Base-by-base conservation (phyloP, 92 coral and sea anemone genomes). In the Nematostella vectensis region DNA sequence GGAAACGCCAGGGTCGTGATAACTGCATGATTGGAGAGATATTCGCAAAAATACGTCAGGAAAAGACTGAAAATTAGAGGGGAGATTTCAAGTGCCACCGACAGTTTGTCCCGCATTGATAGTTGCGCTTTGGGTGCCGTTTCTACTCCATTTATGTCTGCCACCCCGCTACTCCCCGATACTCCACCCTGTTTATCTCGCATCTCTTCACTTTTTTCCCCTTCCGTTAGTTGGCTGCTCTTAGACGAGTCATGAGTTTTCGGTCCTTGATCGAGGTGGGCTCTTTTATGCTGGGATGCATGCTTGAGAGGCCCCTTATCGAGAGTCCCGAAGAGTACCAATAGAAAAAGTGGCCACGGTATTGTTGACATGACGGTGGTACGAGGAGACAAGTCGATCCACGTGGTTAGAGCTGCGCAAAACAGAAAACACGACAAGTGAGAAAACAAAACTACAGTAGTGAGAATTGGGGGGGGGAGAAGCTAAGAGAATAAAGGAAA, bases 1-100 rank as follows among this genome's bases (percentile, higher is more conserved):
- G 71, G 79, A 40, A 74, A 84, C 12, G 83, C 78, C 11, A 85
- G 52, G 8, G 94, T 80, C 11, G 95, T 85, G 3, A 85, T 71
- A 36, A 85, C 76, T 24, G 95, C 75, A 56, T 85, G 95, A 49
- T 85, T 85, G 36, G 95, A 63, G 20, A 85, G 60, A 62, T 85
- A 85, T 55, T 85, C 95, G 31, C 88, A 56, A 57, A 85, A 81
- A 69, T 85, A 85, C 0, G 95, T 75, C 0, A 80, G 64, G 47
- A 85, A 71, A 6, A 85, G 83, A 36, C 70, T 80, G 55, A 75
- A 31, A 24, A 85, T 85, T 27, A 52, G 76, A 9, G 95, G 95
- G 2, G 61, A 71, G 23, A 76, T 68, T 11, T 75, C 38, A 55
- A 48, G 48, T 3, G 95, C 95, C 6, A 72, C 57, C 0, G 19